Conservation (phyloP, 2,113 vertebrate genomes). For the Colossoma macropomum region DNA sequence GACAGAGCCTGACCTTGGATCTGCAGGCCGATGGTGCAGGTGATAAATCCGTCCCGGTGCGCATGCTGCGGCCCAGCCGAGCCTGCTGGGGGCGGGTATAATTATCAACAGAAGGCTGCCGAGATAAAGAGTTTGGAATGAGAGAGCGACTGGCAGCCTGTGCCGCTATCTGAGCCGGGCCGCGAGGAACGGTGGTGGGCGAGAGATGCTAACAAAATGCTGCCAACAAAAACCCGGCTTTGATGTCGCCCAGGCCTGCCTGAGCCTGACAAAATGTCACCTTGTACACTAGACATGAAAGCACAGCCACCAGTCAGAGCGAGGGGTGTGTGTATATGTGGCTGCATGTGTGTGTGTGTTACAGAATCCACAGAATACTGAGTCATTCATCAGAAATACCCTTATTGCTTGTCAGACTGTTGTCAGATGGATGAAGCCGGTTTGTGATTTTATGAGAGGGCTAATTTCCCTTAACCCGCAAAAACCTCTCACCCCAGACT, state of each 20-base stretch:
- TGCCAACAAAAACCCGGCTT: slow-evolving; percentile 59
- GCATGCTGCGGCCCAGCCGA: slow-evolving; percentile 29
- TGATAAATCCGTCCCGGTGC: slow-evolving; percentile 67
- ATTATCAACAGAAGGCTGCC: slow-evolving; percentile 74
- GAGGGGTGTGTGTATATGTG: not conserved
- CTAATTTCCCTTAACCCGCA: slow-evolving; percentile 72
- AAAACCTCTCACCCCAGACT: slow-evolving; percentile 62
- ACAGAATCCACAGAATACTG: not conserved
- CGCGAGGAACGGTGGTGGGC: slow-evolving; percentile 32
- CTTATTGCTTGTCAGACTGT: slow-evolving; percentile 13
- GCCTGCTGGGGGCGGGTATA: slow-evolving; percentile 57
- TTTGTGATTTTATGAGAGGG: slow-evolving; percentile 30
- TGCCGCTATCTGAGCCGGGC: slow-evolving; percentile 57
- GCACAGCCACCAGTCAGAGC: slow-evolving; percentile 40
- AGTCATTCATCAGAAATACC: not conserved
- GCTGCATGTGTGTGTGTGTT: not conserved
- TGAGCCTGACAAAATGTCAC: slow-evolving; percentile 67
- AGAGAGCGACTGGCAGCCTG: slow-evolving; percentile 59
- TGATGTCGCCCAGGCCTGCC: slow-evolving; percentile 58
- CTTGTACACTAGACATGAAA: slow-evolving; percentile 64
- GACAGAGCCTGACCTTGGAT: slow-evolving; percentile 74
- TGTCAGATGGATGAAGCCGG: not conserved
- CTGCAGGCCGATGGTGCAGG: slow-evolving; percentile 61
- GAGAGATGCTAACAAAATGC: slow-evolving; percentile 47
- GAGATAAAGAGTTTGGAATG: slow-evolving; percentile 70